Percentiles rank a stretch among this genome's conserved stretches.
These are phyloP conservation scores for Hydra vulgaris DNA, from an alignment of 30 jellyfish, hydroid and myxozoan species.

Conservation along the genomic window DNA sequence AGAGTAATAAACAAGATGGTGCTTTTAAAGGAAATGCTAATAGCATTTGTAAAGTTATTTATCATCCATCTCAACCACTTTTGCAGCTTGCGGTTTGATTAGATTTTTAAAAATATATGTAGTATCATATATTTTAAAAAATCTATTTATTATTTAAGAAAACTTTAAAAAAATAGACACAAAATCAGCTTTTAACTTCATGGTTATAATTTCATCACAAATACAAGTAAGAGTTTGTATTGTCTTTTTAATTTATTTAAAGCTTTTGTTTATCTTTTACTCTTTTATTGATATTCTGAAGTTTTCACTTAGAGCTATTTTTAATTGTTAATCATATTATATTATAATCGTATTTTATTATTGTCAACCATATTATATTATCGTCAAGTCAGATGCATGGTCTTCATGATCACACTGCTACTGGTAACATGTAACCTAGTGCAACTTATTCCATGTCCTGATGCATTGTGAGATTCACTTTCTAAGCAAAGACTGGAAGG, in stretches of 20 bases:
- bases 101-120: conserved; percentile 60
- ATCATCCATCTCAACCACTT: conserved; percentile 48
- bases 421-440: too few relatives aligned
- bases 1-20: conserved; percentile 46
- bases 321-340: too few relatives aligned
- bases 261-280: neutral
- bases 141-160: conserved; percentile 35
- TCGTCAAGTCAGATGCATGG: too few relatives aligned
- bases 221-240: conserved; percentile 10
- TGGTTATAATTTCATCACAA: conserved; percentile 15
- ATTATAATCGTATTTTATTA: too few relatives aligned
- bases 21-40: conserved; percentile 74
- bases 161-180: conserved; percentile 36
- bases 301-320: too few relatives aligned
- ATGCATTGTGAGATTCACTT: too few relatives aligned
- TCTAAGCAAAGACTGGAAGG: too few relatives aligned
- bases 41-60: conserved; percentile 40
- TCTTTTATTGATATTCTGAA: too few relatives aligned
- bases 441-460: too few relatives aligned
- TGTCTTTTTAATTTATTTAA: neutral
- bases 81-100: conserved; percentile 66
- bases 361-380: too few relatives aligned
- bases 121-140: too few relatives aligned
- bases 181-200: conserved; percentile 45
- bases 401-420: too few relatives aligned